Percentiles rank a stretch among this genome's conserved stretches.
Evolutionary conservation across 2,888 invertebrate species (phyloP).

Genomic region (Odontothrips loti): DNA sequence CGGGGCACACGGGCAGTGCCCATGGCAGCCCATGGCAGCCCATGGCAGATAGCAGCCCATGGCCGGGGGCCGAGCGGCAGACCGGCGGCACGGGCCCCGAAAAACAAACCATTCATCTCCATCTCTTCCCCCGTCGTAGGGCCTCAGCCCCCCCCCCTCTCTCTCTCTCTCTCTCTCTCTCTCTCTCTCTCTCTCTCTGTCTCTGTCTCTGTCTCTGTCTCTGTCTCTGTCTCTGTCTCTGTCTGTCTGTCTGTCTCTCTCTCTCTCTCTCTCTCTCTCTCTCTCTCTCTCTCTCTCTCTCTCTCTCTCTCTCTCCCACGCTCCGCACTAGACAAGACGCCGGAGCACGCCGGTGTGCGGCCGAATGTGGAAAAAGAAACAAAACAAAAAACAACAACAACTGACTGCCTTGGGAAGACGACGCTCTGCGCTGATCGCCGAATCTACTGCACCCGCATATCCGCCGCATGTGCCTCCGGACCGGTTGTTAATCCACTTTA

Average conservation of each 20-base stretch:
- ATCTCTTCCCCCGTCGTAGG: too few species aligned
- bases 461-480: too few species aligned
- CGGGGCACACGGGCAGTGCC: not conserved
- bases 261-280: not conserved
- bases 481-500: too few species aligned
- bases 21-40: too few species aligned
- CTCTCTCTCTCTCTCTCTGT: conserved; percentile 23
- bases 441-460: too few species aligned
- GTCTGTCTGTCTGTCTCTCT: conserved; percentile 30
- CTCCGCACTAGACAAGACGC: too few species aligned
- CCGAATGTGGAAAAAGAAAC: too few species aligned
- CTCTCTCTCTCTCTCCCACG: too few species aligned
- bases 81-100: not conserved
- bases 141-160: not conserved
- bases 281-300: conserved; percentile 2
- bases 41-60: not conserved
- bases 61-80: not conserved
- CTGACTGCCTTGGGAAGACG: too few species aligned
- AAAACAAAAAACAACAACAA: too few species aligned
- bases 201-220: conserved; percentile 11
- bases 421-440: too few species aligned
- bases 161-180: conserved; percentile 27
- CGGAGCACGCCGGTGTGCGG: too few species aligned
- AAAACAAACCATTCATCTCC: not conserved
- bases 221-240: conserved; percentile 31